Conservation (phyloP, 2,888 invertebrate genomes). For the Caenorhabditis sp. region DNA sequence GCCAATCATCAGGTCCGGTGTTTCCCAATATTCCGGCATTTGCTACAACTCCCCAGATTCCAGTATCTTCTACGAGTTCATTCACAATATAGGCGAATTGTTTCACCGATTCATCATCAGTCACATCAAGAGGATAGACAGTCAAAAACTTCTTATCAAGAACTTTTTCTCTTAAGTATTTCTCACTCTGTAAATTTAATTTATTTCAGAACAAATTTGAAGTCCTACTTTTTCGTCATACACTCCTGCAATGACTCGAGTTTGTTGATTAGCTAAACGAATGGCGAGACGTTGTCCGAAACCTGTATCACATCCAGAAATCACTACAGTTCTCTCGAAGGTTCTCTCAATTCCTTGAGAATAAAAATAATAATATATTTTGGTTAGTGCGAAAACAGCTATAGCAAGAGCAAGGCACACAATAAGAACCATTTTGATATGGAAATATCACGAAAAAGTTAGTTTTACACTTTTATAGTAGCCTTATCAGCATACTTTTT, state of each 20-base stretch:
- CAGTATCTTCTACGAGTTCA: conserved; percentile 22
- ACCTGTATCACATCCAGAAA: conserved; percentile 52
- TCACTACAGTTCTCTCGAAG: conserved; percentile 19
- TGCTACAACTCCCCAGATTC: conserved; percentile 63
- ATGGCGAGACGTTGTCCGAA: conserved; percentile 44
- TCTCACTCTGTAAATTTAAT: conserved; percentile 55
- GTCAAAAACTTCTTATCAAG: conserved; percentile 11
- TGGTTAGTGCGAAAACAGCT: too few relatives aligned
- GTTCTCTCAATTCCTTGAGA: too few relatives aligned
- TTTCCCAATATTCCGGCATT: conserved; percentile 65
- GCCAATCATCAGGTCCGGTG: conserved; percentile 70
- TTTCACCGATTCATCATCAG: conserved; percentile 53
- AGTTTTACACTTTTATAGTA: too few relatives aligned
- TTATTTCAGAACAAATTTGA: too few relatives aligned
- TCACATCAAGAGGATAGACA: conserved; percentile 58
- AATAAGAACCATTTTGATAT: too few relatives aligned
- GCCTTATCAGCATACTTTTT: too few relatives aligned
- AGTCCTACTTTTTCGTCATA: conserved; percentile 28
- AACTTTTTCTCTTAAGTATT: conserved; percentile 31
- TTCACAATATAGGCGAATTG: conserved; percentile 49
- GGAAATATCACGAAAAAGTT: too few relatives aligned
- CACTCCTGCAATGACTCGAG: conserved; percentile 50
- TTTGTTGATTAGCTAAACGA: conserved; percentile 30
- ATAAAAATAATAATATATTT: too few relatives aligned
- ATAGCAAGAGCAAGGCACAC: too few relatives aligned